These are phyloP conservation scores for Candidula unifasciata DNA, from an alignment of 2,888 invertebrate species.

Conservation along the genomic window DNA sequence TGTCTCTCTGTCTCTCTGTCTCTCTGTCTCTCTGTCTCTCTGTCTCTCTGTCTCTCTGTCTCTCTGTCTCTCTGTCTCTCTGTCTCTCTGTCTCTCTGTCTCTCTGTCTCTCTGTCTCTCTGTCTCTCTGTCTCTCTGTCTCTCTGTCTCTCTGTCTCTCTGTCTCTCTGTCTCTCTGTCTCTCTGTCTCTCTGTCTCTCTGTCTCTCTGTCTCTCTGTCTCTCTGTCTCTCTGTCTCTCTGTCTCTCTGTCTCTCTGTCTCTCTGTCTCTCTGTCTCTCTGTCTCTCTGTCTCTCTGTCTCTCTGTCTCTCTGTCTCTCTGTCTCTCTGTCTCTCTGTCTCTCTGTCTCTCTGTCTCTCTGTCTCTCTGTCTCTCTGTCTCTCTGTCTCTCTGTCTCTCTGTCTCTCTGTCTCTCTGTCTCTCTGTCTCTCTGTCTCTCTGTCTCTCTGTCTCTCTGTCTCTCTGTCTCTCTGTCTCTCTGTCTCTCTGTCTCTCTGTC, in stretches of 20 bases:
- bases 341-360: not conserved
- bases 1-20: too few relatives aligned
- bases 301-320: conserved; percentile 5
- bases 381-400: not conserved
- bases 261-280: not conserved
- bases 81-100: too few relatives aligned
- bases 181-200: too few relatives aligned
- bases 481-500: not conserved
- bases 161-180: too few relatives aligned
- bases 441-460: not conserved
- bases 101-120: too few relatives aligned
- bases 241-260: not conserved
- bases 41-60: too few relatives aligned
- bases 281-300: not conserved
- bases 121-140: too few relatives aligned
- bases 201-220: too few relatives aligned
- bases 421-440: not conserved
- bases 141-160: too few relatives aligned
- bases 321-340: not conserved
- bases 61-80: too few relatives aligned
- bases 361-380: not conserved
- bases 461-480: not conserved
- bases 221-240: conserved; percentile 1
- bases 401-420: not conserved
- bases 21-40: too few relatives aligned